Evolutionary conservation across 1,140 invertebrate species (phyloP).

Genomic region (Epicauta chinensis): DNA sequence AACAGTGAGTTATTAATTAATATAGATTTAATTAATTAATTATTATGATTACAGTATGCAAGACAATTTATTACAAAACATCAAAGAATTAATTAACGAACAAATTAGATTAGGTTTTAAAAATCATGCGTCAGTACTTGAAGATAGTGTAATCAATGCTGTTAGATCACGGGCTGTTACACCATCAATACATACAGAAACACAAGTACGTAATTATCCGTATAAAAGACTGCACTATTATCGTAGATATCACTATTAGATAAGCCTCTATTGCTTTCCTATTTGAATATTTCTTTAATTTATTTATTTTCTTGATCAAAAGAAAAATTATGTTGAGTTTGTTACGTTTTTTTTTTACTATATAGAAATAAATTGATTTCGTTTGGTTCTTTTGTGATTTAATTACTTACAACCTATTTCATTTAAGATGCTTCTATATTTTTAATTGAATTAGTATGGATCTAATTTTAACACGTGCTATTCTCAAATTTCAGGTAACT

Average conservation of each 20-base stretch:
- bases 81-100: conserved; percentile 46
- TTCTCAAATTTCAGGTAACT: conserved; percentile 42
- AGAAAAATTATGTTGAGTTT: neutral
- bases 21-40: conserved; percentile 8
- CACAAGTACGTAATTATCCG: conserved; percentile 44
- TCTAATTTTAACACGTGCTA: too few species aligned
- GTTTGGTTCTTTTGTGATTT: conserved; percentile 6
- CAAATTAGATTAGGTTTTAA: conserved; percentile 54
- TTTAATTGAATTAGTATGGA: neutral
- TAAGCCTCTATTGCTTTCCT: too few species aligned
- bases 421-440: conserved; percentile 31
- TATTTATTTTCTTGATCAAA: too few species aligned
- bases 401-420: conserved; percentile 15
- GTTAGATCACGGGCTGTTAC: conserved; percentile 64
- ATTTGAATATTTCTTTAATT: conserved; percentile 4
- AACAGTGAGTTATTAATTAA: conserved; percentile 28
- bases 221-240: neutral
- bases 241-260: too few species aligned
- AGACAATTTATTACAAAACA: conserved; percentile 34
- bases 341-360: conserved; percentile 11
- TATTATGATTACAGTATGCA: conserved; percentile 36
- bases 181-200: conserved; percentile 54
- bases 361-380: conserved; percentile 5
- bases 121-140: conserved; percentile 52
- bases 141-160: conserved; percentile 51